These are phyloP conservation scores for Pygmarrhopalites habei DNA, from an alignment of 1,140 invertebrate species.

Conservation along the genomic window DNA sequence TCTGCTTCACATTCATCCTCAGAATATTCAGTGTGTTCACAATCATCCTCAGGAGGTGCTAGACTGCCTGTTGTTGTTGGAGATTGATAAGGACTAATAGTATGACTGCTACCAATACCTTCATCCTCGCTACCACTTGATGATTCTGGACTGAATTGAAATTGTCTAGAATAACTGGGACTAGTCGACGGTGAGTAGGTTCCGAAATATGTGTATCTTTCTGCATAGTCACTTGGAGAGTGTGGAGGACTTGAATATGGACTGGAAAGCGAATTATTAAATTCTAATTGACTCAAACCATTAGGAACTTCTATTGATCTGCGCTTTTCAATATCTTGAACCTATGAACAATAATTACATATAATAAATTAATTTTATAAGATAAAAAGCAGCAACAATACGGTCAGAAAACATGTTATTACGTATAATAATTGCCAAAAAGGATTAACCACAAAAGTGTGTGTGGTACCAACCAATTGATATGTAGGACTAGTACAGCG, in stretches of 20 bases:
- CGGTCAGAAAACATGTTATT: too few relatives aligned
- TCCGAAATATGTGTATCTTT: too few relatives aligned
- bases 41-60: too few relatives aligned
- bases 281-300: background rate
- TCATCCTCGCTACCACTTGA: constrained; percentile 5
- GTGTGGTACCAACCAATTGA: background rate
- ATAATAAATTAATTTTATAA: too few relatives aligned
- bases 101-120: background rate
- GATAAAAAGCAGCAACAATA: too few relatives aligned
- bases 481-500: constrained; percentile 6
- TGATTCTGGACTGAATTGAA: background rate
- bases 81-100: too few relatives aligned
- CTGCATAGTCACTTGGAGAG: background rate
- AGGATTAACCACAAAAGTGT: background rate
- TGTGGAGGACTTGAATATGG: background rate
- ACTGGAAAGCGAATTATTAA: background rate
- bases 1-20: background rate
- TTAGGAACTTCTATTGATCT: too few relatives aligned
- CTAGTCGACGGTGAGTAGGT: background rate
- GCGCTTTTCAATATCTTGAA: too few relatives aligned
- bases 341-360: too few relatives aligned
- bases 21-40: too few relatives aligned
- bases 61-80: too few relatives aligned
- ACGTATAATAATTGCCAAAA: too few relatives aligned
- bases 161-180: background rate